Evolutionary conservation across 2,797 vertebrate genomes (phyloP).

Genomic region (Hephaestus fuliginosus): DNA sequence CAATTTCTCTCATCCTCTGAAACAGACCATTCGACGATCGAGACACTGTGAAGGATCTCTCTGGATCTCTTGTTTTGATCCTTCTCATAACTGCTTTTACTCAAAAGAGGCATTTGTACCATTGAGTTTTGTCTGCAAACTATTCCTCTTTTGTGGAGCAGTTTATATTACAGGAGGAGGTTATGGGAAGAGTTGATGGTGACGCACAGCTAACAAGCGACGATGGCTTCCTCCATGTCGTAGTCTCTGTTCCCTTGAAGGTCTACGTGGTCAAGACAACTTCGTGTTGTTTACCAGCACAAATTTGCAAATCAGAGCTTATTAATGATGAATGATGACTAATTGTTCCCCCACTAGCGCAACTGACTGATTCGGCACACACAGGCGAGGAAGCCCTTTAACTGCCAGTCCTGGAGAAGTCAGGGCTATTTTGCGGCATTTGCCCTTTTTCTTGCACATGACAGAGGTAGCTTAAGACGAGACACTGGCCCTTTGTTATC

Average conservation of each 20-base stretch:
- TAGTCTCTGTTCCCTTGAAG: neutral
- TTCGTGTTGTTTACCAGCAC: neutral
- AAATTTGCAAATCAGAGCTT: neutral
- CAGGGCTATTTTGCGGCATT: neutral
- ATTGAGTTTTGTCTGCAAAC: neutral
- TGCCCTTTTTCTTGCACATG: neutral
- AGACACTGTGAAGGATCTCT: neutral
- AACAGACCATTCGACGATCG: too few species aligned
- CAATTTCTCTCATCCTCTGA: too few species aligned
- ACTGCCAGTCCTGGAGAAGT: neutral
- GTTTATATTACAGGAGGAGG: neutral
- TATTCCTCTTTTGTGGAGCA: neutral
- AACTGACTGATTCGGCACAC: too few species aligned
- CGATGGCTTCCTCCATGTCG: neutral
- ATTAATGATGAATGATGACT: neutral
- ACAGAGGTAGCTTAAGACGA: neutral
- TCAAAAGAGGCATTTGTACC: neutral
- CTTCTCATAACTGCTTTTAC: neutral
- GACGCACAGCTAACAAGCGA: neutral
- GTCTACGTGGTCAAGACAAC: neutral
- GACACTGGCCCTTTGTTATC: slow-evolving; percentile 7
- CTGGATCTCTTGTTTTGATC: neutral
- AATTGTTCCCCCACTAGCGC: neutral
- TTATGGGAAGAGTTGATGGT: neutral
- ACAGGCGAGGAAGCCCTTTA: too few species aligned